phyloP scores from a whole-genome alignment of 2,888 invertebrate genomes.

The Lasioglossum pauxillum region DNA sequence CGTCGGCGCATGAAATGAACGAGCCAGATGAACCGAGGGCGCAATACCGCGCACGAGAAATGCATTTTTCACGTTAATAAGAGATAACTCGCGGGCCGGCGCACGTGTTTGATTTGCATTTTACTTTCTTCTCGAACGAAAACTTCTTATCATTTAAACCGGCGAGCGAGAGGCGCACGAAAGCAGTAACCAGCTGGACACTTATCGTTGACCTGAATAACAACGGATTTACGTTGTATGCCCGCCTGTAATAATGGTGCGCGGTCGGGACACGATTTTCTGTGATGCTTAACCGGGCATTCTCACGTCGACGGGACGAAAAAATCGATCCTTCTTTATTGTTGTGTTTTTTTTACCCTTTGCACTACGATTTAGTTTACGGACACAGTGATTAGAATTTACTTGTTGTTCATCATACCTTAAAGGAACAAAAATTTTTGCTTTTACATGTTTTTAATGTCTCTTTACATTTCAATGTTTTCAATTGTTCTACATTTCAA shows the following conservation, averaged over 20 bases:
- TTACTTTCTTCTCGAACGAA: conserved; percentile 48
- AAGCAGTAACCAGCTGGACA: conserved; percentile 49
- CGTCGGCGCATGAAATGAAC: conserved; percentile 19
- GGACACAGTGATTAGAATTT: too few species aligned
- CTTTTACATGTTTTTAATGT: too few species aligned
- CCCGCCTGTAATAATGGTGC: conserved; percentile 39
- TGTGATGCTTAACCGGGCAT: conserved; percentile 19
- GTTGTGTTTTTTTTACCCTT: neutral
- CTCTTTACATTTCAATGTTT: too few species aligned
- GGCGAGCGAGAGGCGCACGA: conserved; percentile 28
- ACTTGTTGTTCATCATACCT: too few species aligned
- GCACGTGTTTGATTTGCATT: conserved; percentile 54
- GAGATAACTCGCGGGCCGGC: conserved; percentile 40
- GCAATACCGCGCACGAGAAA: conserved; percentile 37
- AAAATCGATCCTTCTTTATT: neutral
- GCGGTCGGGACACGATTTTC: conserved; percentile 47
- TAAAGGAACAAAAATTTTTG: too few species aligned
- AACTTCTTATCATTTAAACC: conserved; percentile 60
- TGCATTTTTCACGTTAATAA: conserved; percentile 55
- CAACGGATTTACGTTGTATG: conserved; percentile 60
- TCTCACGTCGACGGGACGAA: neutral
- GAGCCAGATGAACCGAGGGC: conserved; percentile 34
- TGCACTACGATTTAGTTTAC: too few species aligned
- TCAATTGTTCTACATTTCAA: too few species aligned
- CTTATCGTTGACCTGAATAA: conserved; percentile 68